A percentile compares a stretch with the other conserved stretches of the same genome.
Conservation (phyloP, 2,797 vertebrate genomes). For the Gambelia wislizenii region DNA sequence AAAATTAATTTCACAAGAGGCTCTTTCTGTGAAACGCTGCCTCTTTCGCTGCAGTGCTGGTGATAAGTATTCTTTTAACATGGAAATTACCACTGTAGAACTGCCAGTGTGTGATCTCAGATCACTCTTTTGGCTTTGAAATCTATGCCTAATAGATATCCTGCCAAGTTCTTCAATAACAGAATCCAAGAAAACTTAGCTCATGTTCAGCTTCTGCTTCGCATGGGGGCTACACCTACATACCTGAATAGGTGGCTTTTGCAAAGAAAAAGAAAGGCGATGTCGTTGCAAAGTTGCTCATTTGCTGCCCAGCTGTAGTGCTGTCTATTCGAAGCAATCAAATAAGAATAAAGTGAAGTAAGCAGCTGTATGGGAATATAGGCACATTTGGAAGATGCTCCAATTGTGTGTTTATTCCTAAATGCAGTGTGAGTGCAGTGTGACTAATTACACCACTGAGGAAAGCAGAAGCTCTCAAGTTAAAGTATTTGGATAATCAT, state of each 20-base stretch:
- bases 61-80: constrained; percentile 80
- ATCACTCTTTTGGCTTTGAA: constrained; percentile 81
- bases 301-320: constrained; percentile 73
- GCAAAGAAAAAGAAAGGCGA: constrained; percentile 65
- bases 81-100: constrained; percentile 80
- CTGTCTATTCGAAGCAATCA: constrained; percentile 64
- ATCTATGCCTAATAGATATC: constrained; percentile 77
- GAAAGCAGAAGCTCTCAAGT: constrained; percentile 81
- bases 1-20: constrained; percentile 79
- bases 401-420: constrained; percentile 65
- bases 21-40: constrained; percentile 76
- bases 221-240: constrained; percentile 53
- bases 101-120: constrained; percentile 78
- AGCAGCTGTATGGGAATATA: constrained; percentile 78
- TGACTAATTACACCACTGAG: constrained; percentile 81
- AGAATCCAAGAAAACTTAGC: constrained; percentile 77
- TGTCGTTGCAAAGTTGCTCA: constrained; percentile 66
- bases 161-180: constrained; percentile 75
- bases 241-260: constrained; percentile 53
- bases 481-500: constrained; percentile 84
- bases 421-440: constrained; percentile 79
- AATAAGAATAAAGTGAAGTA: constrained; percentile 73
- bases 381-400: constrained; percentile 78
- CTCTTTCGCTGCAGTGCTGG: constrained; percentile 75
- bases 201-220: constrained; percentile 68